Evolutionary conservation across 2,113 vertebrate genomes (phyloP).

Genomic region (Castor canadensis): DNA sequence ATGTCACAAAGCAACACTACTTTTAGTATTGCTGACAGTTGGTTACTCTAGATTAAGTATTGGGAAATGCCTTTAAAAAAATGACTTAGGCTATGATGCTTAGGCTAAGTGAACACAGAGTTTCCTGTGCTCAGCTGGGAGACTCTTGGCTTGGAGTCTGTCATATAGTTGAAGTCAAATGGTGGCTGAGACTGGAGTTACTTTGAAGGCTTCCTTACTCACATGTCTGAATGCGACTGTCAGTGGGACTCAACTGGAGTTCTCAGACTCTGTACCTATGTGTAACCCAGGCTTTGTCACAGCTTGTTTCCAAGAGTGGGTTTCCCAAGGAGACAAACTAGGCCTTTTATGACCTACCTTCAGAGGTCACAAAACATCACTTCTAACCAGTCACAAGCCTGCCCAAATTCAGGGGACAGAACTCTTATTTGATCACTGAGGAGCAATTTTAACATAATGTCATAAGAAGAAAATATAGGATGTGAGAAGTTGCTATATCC

Average conservation of each 20-base stretch:
- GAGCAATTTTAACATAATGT: background rate
- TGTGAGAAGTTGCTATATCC: background rate
- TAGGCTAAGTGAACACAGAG: background rate
- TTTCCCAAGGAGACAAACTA: background rate
- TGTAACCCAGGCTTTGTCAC: background rate
- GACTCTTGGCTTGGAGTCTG: background rate
- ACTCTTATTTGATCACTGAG: background rate
- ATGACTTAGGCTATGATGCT: too few relatives aligned
- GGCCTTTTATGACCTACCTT: constrained; percentile 15
- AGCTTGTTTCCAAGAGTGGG: background rate
- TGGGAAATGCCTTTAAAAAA: too few relatives aligned
- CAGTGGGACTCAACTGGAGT: background rate
- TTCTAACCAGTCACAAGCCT: background rate
- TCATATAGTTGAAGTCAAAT: too few relatives aligned
- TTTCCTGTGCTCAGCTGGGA: background rate
- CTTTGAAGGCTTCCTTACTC: too few relatives aligned
- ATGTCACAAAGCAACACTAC: background rate
- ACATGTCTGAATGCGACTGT: background rate
- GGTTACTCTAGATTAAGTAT: too few relatives aligned
- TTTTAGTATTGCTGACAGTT: background rate
- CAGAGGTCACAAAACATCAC: background rate
- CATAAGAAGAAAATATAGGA: background rate
- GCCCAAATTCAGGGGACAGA: background rate
- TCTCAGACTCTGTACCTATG: background rate
- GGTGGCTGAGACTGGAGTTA: too few relatives aligned